Evolutionary conservation across 2,113 vertebrate genomes (phyloP).

Genomic region (Chaenocephalus aceratus): DNA sequence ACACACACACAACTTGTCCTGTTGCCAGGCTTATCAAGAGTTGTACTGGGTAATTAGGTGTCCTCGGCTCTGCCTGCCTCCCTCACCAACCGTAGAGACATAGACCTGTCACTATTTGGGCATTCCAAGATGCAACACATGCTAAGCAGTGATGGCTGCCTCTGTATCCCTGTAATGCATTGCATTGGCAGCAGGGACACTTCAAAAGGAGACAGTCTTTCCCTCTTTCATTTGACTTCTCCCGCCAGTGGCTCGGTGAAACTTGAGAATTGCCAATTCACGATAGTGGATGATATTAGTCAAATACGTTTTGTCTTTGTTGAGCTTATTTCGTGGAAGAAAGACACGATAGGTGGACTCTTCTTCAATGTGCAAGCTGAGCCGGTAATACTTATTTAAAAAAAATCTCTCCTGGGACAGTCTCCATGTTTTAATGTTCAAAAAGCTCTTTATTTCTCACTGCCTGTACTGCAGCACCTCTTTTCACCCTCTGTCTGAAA

Average conservation of each 20-base stretch:
- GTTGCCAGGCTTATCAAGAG: conserved; percentile 80
- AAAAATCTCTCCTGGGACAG: neutral
- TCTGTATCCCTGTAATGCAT: conserved; percentile 79
- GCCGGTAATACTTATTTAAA: neutral
- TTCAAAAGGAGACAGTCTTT: conserved; percentile 70
- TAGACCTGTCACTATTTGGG: conserved; percentile 86
- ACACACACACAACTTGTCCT: conserved; percentile 48
- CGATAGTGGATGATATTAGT: conserved; percentile 36
- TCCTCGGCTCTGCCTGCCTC: conserved; percentile 79
- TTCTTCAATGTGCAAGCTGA: conserved; percentile 8
- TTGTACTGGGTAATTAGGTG: conserved; percentile 87
- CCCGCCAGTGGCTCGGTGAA: conserved; percentile 37
- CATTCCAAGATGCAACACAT: conserved; percentile 84
- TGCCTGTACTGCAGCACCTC: no score
- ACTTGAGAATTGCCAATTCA: conserved; percentile 49
- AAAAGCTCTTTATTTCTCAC: no score
- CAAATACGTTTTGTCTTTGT: conserved; percentile 35
- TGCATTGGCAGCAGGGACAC: conserved; percentile 76
- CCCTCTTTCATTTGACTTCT: conserved; percentile 71
- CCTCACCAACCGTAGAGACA: conserved; percentile 80
- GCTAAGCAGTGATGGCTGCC: conserved; percentile 82
- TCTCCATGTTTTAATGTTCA: no score
- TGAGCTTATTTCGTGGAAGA: conserved; percentile 5
- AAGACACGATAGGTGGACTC: conserved; percentile 1
- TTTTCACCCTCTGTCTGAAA: no score